A percentile compares a stretch with the other conserved stretches of the same genome.
These are phyloP conservation scores for Lordiphosa mommai DNA, from an alignment of 1,140 invertebrate species.

Conservation along the genomic window DNA sequence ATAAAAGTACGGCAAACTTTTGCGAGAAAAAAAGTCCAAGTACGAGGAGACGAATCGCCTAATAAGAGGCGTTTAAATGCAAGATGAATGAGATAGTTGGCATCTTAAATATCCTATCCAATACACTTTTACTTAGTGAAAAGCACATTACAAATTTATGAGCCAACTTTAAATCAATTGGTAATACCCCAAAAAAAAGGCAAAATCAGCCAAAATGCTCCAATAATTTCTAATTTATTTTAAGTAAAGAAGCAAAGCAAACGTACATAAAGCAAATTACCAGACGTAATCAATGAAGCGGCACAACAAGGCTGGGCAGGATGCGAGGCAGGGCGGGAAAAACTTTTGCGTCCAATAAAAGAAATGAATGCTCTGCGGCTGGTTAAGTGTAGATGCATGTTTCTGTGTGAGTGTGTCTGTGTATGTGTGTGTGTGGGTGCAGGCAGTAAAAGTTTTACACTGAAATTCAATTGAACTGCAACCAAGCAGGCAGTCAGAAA, in stretches of 20 bases:
- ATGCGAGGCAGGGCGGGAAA: conserved; percentile 13
- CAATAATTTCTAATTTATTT: conserved; percentile 77
- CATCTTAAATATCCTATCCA: not conserved
- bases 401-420: not conserved
- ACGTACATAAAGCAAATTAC: conserved; percentile 68
- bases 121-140: not conserved
- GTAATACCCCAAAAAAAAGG: conserved; percentile 9
- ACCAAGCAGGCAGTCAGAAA: conserved; percentile 6
- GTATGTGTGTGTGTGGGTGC: conserved; percentile 8
- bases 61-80: conserved; percentile 45
- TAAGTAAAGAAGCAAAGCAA: conserved; percentile 56
- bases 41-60: conserved; percentile 14
- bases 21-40: conserved; percentile 3
- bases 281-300: conserved; percentile 58
- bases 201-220: conserved; percentile 39
- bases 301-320: conserved; percentile 35
- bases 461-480: conserved; percentile 65
- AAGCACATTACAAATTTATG: conserved; percentile 53
- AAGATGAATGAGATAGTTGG: not conserved
- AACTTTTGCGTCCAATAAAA: conserved; percentile 54
- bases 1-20: conserved; percentile 17
- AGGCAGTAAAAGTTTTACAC: conserved; percentile 31
- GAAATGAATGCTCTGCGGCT: conserved; percentile 17
- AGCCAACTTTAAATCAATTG: conserved; percentile 56
- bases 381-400: conserved; percentile 6